Conservation (phyloP, 35 echinoderm and acorn worm species). For the Apostichopus parvimensis region DNA sequence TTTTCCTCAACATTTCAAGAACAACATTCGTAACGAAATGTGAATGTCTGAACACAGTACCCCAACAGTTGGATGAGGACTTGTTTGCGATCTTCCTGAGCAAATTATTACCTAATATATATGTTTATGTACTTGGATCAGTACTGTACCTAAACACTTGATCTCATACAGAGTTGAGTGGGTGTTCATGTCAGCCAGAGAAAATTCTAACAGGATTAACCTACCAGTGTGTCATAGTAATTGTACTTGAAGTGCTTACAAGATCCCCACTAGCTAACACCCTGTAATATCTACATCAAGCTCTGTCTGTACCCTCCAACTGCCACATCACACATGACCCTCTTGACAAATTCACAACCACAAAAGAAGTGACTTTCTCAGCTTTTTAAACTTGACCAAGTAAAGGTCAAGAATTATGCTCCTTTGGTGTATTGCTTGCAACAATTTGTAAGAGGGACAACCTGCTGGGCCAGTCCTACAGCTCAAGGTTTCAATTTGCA, state of each 20-base stretch:
- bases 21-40: too few relatives aligned
- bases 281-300: neutral
- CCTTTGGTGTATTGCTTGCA: slow-evolving; percentile 18
- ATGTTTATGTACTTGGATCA: too few relatives aligned
- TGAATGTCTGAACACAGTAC: too few relatives aligned
- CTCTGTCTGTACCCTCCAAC: neutral
- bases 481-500: slow-evolving; percentile 8
- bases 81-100: too few relatives aligned
- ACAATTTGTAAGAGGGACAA: slow-evolving; percentile 43
- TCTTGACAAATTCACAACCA: slow-evolving; percentile 34
- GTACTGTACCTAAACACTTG: too few relatives aligned
- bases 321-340: neutral
- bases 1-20: too few relatives aligned
- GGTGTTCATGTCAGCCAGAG: neutral
- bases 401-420: slow-evolving; percentile 8
- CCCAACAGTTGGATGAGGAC: too few relatives aligned
- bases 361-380: slow-evolving; percentile 13
- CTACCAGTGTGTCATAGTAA: too few relatives aligned
- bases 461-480: neutral
- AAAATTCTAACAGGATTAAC: neutral
- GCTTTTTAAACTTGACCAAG: slow-evolving; percentile 43
- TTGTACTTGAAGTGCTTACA: neutral
- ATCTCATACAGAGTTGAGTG: neutral
- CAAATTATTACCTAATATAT: too few relatives aligned
- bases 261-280: neutral